Evolutionary conservation across 2,888 invertebrate species (phyloP), one percentile per base, ranked within the genome.

Genomic region (Amiota minor): DNA sequence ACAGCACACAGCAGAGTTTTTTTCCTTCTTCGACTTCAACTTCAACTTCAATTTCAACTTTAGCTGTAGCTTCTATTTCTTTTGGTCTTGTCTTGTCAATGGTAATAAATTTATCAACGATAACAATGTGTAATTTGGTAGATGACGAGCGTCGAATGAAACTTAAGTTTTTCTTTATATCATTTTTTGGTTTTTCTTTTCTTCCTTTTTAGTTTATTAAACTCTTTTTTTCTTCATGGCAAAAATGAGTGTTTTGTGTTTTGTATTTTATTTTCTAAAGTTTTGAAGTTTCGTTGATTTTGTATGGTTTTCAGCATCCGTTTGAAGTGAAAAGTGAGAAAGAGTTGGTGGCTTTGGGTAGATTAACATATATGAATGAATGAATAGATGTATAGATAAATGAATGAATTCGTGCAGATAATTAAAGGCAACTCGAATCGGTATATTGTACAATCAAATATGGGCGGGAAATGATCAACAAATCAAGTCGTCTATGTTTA

Each of bases 81-180:
- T 56, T n/a, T 16, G 16, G 18, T 16, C 20, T 56, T 56, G 18
- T 20, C 16, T 20, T 56, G 6, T 12, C 18, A 59, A 12, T 18
- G 9, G 46, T 18, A 47, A 65, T 65, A 65, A 65, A 65, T 65
- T 47, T 18, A 47, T 67, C 68, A 74, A 74, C 18, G 79, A 80
- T 80, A 81, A 81, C 81, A 81, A 81, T 81, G 81, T 81, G 81
- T 81, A 81, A 81, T 81, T 81, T 81, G 78, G 78, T 77, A 69
- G 74, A 64, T 35, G 35, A 35, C 35, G 35, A 35, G 6, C 35
- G 35, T 6, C 35, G 35, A 35, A 3, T 8, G 35, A 35, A 35
- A 35, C 35, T 35, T 35, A 6, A 35, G 35, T 35, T 35, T 35
- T 35, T 35, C 35, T 35, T 35, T 8, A 35, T 35, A 6, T 35